Base-by-base conservation (phyloP, 2,888 invertebrate genomes). In the Patella depressa region DNA sequence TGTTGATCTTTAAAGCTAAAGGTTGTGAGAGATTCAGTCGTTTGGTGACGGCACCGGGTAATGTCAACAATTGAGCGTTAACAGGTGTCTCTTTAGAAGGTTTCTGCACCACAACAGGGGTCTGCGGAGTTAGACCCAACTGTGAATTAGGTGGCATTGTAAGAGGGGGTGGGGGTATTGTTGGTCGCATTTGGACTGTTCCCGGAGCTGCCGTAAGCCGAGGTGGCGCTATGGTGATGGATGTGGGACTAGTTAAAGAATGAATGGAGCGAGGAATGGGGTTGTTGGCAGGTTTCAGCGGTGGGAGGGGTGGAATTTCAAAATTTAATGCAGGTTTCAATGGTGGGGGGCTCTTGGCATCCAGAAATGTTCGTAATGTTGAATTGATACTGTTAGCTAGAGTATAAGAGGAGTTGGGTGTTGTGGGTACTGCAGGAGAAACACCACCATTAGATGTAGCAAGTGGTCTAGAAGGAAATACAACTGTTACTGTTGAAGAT, bases 1-100 rank as follows among this genome's bases (percentile, higher is more conserved):
- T 87, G 79, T 89, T 88, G 59, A 89, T 86, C 76, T 87, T 89
- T 65, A 90, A 78, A 7, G 87, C 85, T 57, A 90, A 77, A 11
- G 89, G 87, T 79, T 86, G 84, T 29, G 80, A 81, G 34, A 88
- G 78, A 75, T 89, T 85, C 19, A 90, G 78, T 71, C 86, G 82
- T 74, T 84, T 85, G 11, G 85, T 80, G 9, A 89, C 85, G 15
- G 85, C 85, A 15, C 83, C 79, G 2, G 90, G 90, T 29, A 90
- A 82, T 9, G 89, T 89, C 59, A 90, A 78, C 57, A 90, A 72
- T 80, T 89, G 89, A 54, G 86, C 86, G 76, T 84, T 85, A 77
- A 81, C 78, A 72, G 73, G 78, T 53, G 53, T 72, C 19, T 79
- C 76, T 57, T 77, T 55, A 17, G 53, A 59, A 19, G 72, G 53